Percentiles rank a stretch among this genome's conserved stretches.
These are phyloP conservation scores for Bufotes viridis DNA, from an alignment of 2,797 vertebrate species.

Conservation along the genomic window DNA sequence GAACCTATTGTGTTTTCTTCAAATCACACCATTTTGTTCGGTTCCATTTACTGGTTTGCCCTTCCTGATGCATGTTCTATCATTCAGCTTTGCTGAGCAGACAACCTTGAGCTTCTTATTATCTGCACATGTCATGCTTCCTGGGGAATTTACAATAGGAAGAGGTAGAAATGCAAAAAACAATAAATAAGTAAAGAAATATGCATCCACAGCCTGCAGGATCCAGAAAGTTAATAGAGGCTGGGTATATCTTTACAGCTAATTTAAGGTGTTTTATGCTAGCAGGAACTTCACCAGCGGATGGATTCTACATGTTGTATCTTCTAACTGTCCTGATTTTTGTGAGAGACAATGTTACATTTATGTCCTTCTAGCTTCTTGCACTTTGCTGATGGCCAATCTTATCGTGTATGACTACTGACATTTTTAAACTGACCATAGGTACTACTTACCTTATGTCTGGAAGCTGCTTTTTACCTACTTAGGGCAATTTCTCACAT, in stretches of 20 bases:
- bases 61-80: background rate
- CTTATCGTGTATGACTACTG: background rate
- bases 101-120: background rate
- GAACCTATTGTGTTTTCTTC: background rate
- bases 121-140: constrained; percentile 5
- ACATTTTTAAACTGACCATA: background rate
- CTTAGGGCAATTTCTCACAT: background rate
- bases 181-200: constrained; percentile 2
- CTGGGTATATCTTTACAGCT: background rate
- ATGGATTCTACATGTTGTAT: background rate
- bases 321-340: background rate
- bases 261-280: background rate
- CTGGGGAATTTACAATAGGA: background rate
- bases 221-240: background rate
- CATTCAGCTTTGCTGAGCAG: background rate
- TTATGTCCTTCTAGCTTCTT: background rate
- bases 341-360: background rate
- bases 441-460: background rate
- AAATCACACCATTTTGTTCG: background rate
- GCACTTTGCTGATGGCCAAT: background rate
- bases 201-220: background rate
- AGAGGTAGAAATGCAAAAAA: background rate
- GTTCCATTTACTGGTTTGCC: background rate
- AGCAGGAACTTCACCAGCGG: background rate
- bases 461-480: background rate